Evolutionary conservation across 2,888 invertebrate genomes (phyloP).

Genomic region (Trichopria drosophilae): DNA sequence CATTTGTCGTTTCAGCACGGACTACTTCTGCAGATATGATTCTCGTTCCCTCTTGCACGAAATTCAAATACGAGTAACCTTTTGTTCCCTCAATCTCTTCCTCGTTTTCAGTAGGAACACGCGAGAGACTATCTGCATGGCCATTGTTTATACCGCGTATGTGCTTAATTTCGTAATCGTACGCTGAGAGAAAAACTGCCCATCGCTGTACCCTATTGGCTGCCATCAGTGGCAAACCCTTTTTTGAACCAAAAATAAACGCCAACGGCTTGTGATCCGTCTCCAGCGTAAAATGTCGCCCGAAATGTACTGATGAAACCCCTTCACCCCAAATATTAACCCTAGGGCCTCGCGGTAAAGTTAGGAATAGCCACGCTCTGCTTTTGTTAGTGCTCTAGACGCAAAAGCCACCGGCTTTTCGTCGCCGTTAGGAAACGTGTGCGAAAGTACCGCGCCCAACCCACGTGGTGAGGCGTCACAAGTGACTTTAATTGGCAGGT

Average conservation of each 20-base stretch:
- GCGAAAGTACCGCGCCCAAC: constrained; percentile 18
- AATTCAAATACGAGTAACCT: constrained; percentile 17
- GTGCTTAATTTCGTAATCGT: constrained; percentile 36
- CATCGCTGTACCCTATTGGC: constrained; percentile 41
- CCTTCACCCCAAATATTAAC: no score
- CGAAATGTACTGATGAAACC: no score
- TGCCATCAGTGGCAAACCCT: constrained; percentile 37
- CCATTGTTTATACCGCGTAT: constrained; percentile 26
- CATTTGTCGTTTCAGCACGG: constrained; percentile 1
- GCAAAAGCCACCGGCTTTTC: no score
- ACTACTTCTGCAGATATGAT: constrained; percentile 1
- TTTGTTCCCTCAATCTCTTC: neutral
- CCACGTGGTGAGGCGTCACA: constrained; percentile 18
- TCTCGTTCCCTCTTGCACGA: constrained; percentile 1
- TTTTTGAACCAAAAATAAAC: constrained; percentile 39
- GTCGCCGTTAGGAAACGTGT: no score
- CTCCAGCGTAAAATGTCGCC: no score
- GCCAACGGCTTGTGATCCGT: no score
- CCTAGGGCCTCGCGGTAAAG: no score
- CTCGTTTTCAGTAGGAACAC: constrained; percentile 4
- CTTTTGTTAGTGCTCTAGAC: no score
- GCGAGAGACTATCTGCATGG: constrained; percentile 30
- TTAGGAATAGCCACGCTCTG: no score
- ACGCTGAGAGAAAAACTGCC: constrained; percentile 43
- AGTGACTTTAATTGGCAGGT: constrained; percentile 15